Evolutionary conservation across 2,888 invertebrate genomes (phyloP).

Genomic region (Acanthoscelides obtectus): DNA sequence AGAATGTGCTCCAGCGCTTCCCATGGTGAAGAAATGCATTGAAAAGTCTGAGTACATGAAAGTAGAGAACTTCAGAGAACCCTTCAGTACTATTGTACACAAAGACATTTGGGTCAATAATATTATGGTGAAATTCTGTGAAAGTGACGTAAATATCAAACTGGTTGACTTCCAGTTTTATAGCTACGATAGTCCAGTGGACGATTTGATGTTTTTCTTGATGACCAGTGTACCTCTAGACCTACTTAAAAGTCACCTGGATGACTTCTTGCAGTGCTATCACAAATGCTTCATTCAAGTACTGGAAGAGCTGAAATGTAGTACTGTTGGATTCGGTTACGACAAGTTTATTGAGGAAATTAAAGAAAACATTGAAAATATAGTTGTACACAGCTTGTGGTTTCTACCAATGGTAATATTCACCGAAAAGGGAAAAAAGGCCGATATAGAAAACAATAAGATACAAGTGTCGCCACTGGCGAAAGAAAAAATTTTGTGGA

Average conservation of each 20-base stretch:
- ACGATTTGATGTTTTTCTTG: slow-evolving; percentile 33
- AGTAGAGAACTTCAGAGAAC: slow-evolving; percentile 31
- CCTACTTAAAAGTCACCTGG: neutral
- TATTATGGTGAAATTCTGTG: slow-evolving; percentile 46
- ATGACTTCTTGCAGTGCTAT: neutral
- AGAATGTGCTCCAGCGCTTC: slow-evolving; percentile 9
- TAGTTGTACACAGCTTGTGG: neutral
- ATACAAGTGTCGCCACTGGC: neutral
- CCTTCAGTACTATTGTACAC: slow-evolving; percentile 53
- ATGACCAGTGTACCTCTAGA: slow-evolving; percentile 21
- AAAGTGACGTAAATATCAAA: slow-evolving; percentile 23
- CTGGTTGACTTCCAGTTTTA: slow-evolving; percentile 33
- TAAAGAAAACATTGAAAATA: neutral
- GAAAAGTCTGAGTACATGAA: slow-evolving; percentile 9
- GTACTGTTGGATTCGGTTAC: neutral
- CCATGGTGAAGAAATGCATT: slow-evolving; percentile 6
- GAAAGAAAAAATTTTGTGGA: neutral
- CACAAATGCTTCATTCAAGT: neutral
- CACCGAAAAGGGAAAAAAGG: neutral
- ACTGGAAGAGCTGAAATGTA: neutral
- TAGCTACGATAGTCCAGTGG: slow-evolving; percentile 25
- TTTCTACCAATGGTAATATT: neutral
- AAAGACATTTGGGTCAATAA: slow-evolving; percentile 58
- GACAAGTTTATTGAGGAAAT: neutral
- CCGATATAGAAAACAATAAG: neutral